Evolutionary conservation across 2,797 vertebrate genomes (phyloP).

Genomic region (Tachyglossus aculeatus): DNA sequence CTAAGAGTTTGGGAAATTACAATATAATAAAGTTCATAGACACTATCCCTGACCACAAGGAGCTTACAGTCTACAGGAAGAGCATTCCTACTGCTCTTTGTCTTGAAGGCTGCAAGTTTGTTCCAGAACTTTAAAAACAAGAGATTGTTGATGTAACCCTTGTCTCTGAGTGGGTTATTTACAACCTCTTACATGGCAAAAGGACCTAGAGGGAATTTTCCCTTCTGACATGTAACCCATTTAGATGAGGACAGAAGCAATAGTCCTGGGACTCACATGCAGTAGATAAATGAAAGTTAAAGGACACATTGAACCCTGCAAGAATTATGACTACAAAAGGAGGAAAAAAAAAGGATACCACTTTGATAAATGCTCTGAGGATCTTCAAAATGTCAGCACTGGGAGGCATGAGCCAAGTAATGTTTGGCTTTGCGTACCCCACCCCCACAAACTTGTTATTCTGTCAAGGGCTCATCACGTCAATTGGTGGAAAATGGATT

Average conservation of each 20-base stretch:
- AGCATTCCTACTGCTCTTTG: no score
- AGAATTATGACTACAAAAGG: constrained; percentile 33
- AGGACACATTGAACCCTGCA: constrained; percentile 27
- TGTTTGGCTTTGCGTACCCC: constrained; percentile 73
- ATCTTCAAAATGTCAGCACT: constrained; percentile 62
- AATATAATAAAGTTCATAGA: no score
- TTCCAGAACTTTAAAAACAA: no score
- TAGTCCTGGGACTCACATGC: constrained; percentile 21
- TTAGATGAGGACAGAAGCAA: constrained; percentile 35
- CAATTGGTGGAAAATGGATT: constrained; percentile 79
- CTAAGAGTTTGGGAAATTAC: no score
- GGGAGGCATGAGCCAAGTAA: constrained; percentile 62
- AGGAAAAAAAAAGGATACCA: constrained; percentile 39
- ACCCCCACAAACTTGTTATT: constrained; percentile 64
- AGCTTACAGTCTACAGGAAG: no score
- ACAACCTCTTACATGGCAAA: no score
- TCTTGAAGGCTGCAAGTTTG: no score
- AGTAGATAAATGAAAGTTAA: constrained; percentile 34
- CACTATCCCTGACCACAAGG: no score
- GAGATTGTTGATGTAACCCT: no score
- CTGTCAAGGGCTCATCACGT: constrained; percentile 73
- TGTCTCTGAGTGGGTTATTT: no score
- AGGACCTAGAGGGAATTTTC: no score
- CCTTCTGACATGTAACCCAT: no score
- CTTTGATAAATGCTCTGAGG: constrained; percentile 61